Evolutionary conservation across 2,888 invertebrate species (phyloP).

Genomic region (Notodonta ziczac): DNA sequence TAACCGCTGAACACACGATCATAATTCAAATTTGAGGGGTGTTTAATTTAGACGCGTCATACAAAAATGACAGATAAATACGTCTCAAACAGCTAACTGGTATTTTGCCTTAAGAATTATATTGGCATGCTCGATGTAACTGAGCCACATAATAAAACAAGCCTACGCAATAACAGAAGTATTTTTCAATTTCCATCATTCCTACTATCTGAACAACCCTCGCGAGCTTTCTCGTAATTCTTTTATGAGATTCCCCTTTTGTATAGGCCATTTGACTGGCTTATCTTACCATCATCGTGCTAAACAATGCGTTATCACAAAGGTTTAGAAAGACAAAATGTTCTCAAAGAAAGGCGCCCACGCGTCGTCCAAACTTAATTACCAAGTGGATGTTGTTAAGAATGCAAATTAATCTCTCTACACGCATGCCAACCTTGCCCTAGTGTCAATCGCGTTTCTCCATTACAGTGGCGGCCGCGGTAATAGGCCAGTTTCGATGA

Average conservation of each 20-base stretch:
- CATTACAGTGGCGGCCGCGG: conserved; percentile 24
- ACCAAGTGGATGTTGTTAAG: conserved; percentile 34
- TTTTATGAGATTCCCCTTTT: background rate
- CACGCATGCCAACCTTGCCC: conserved; percentile 41
- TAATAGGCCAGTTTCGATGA: background rate
- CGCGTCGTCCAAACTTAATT: conserved; percentile 41
- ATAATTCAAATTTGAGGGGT: too few relatives aligned
- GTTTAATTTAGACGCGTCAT: too few relatives aligned
- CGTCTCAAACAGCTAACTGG: too few relatives aligned
- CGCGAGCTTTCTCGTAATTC: background rate
- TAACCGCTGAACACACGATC: too few relatives aligned
- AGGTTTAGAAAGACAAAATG: too few relatives aligned
- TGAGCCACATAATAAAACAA: background rate
- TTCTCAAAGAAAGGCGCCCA: conserved; percentile 24
- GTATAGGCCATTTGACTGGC: background rate
- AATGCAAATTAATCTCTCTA: conserved; percentile 49
- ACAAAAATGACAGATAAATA: too few relatives aligned
- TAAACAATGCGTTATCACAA: conserved; percentile 16
- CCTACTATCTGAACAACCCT: background rate
- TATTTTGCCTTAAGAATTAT: too few relatives aligned
- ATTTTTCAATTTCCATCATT: conserved; percentile 3
- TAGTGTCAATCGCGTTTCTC: conserved; percentile 50
- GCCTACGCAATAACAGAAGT: background rate
- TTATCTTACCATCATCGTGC: background rate
- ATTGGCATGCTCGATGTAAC: background rate